A percentile compares a stretch with the other conserved stretches of the same genome.
Evolutionary conservation across 2,888 invertebrate species (phyloP).

Genomic region (Sycophila texana): DNA sequence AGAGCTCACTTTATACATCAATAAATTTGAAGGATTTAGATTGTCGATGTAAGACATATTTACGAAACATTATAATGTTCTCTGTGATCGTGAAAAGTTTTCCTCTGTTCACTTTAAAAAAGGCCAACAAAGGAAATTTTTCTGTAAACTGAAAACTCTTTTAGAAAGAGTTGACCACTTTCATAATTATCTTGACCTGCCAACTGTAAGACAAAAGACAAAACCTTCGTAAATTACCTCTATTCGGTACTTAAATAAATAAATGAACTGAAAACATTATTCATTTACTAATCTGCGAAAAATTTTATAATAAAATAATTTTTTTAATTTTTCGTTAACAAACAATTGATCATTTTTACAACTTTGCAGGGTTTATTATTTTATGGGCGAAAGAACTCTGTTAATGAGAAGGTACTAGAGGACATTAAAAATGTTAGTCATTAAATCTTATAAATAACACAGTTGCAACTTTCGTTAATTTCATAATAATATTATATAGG

Average conservation of each 20-base stretch:
- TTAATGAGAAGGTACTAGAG: too few relatives aligned
- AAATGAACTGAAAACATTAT: too few relatives aligned
- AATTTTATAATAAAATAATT: too few relatives aligned
- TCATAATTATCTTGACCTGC: slow-evolving; percentile 36
- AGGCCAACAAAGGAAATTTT: slow-evolving; percentile 38
- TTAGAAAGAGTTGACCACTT: slow-evolving; percentile 48
- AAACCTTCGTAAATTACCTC: neutral
- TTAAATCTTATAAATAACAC: too few relatives aligned
- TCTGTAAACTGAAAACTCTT: slow-evolving; percentile 33
- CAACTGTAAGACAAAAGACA: neutral
- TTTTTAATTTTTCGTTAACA: too few relatives aligned
- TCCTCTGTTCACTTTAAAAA: slow-evolving; percentile 40
- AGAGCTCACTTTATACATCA: slow-evolving; percentile 7
- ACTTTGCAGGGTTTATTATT: too few relatives aligned
- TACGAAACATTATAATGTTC: neutral
- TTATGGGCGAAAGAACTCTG: too few relatives aligned
- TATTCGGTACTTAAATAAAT: slow-evolving; percentile 23
- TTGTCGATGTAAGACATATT: neutral
- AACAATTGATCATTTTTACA: too few relatives aligned
- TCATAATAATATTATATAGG: too few relatives aligned
- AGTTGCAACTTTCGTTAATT: too few relatives aligned
- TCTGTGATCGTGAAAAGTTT: slow-evolving; percentile 44
- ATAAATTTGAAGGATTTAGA: slow-evolving; percentile 22
- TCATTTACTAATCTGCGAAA: too few relatives aligned
- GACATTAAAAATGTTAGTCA: too few relatives aligned